A percentile compares a stretch with the other conserved stretches of the same genome.
Evolutionary conservation across 2,888 invertebrate species (phyloP).

Genomic region (Tiliacea citrago): DNA sequence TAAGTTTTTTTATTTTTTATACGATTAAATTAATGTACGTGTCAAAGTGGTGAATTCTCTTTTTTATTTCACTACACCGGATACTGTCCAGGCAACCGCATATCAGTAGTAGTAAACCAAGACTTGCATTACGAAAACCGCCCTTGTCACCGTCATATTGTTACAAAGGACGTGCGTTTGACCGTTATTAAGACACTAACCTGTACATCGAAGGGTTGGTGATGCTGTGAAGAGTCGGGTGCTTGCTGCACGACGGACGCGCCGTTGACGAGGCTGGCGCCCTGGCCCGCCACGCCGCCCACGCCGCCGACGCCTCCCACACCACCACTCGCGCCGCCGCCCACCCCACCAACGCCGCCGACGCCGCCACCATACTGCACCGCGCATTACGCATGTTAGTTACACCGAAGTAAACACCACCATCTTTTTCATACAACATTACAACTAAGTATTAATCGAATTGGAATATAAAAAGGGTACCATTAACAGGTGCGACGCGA

Average conservation of each 20-base stretch:
- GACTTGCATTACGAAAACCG: background rate
- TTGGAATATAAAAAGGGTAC: background rate
- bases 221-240: constrained; percentile 91
- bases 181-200: constrained; percentile 84
- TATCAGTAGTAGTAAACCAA: background rate
- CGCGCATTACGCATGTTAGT: constrained; percentile 14
- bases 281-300: constrained; percentile 76
- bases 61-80: no score
- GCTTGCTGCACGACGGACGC: constrained; percentile 88
- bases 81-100: background rate
- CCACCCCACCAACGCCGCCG: constrained; percentile 68
- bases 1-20: no score
- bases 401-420: background rate
- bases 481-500: background rate
- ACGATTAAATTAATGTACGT: no score
- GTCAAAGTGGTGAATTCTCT: no score
- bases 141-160: no score
- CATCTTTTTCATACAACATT: background rate
- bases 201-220: constrained; percentile 95
- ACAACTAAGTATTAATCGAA: background rate
- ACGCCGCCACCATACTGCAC: constrained; percentile 71
- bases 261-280: constrained; percentile 85
- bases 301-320: constrained; percentile 69
- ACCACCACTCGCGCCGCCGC: constrained; percentile 68
- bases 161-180: background rate